Evolutionary conservation across 2,797 vertebrate species (phyloP).

Genomic region (Oreochromis mossambicus): DNA sequence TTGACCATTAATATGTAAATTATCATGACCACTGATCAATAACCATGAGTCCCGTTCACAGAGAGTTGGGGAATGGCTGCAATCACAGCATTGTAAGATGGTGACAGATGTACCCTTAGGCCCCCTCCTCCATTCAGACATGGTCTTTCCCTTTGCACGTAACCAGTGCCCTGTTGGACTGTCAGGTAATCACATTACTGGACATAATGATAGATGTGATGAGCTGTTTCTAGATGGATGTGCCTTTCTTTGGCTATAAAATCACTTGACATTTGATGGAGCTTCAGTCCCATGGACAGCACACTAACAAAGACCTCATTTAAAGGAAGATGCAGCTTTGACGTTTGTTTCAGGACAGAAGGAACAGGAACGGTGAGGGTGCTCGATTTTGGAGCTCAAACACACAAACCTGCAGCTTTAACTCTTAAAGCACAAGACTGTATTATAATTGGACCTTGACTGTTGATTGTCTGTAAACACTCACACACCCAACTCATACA

Average conservation of each 20-base stretch:
- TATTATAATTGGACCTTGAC: not conserved
- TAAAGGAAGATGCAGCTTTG: not conserved
- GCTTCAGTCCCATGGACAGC: not conserved
- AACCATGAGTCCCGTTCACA: not conserved
- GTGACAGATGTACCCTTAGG: not conserved
- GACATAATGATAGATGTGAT: not conserved
- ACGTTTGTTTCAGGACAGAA: not conserved
- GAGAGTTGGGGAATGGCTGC: not conserved
- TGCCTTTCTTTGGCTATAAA: not conserved
- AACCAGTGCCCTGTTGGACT: not conserved
- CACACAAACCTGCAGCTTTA: not conserved
- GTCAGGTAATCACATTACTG: not conserved
- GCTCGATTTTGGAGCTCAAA: not conserved
- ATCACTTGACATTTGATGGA: not conserved
- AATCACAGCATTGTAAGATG: not conserved
- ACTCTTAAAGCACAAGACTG: not conserved
- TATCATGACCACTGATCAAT: not conserved
- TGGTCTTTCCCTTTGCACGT: not conserved
- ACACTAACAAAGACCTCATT: not conserved
- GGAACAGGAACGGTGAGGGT: not conserved
- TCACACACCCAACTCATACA: not conserved
- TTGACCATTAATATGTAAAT: not conserved
- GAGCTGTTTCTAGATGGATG: not conserved
- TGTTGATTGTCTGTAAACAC: not conserved
- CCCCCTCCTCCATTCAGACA: not conserved